Evolutionary conservation across 2,797 vertebrate genomes (phyloP), one percentile per base, ranked within the genome.

Genomic region (Pipistrellus pipistrellus): DNA sequence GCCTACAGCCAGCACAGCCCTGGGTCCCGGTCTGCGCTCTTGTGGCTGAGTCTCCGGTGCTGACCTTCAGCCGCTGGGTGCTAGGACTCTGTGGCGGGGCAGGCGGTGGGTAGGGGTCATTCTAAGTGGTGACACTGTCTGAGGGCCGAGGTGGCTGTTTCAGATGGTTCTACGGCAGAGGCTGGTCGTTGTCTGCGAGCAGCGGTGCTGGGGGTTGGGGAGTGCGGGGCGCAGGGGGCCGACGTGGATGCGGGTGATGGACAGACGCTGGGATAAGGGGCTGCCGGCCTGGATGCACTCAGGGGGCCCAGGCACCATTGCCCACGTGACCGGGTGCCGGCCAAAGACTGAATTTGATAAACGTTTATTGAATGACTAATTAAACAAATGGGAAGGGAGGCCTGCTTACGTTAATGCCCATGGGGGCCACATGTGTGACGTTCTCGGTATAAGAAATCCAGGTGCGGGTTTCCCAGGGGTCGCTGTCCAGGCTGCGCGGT

Each of bases 171-270:
- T 76, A 0, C 1, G 3, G 44, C 62, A 53, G 27, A 72, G 44
- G 35, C 68, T 53, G 71, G 77, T 71, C 0, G 0, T 32, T 51
- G 51, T 32, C 38, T 8, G 0, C 4, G 0, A 0, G 0, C 0
- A 8, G 51, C 20, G 44, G 30, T 51, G 14, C 17, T 46, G 3
- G 62, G 12, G 8, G 51, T 5, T 0, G 14, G n/a, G 62, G 32
- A 6, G 38, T 41, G 38, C 38, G 8, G 7, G 8, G 1, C 38
- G 38, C 38, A 41, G 18, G 12, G 11, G 1, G 12, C 1, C 2
- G 12, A 14, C 25, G 12, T 18, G 51, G 30, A 23, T 30, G 27
- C 0, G 0, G 7, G n/a, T 5, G 12, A 25, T 2, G 41, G 35
- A 68, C 25, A 64, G 51, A 48, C 11, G 1, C 10, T 3, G 32